Evolutionary conservation across 2,113 vertebrate genomes (phyloP).

Genomic region (Puma concolor): DNA sequence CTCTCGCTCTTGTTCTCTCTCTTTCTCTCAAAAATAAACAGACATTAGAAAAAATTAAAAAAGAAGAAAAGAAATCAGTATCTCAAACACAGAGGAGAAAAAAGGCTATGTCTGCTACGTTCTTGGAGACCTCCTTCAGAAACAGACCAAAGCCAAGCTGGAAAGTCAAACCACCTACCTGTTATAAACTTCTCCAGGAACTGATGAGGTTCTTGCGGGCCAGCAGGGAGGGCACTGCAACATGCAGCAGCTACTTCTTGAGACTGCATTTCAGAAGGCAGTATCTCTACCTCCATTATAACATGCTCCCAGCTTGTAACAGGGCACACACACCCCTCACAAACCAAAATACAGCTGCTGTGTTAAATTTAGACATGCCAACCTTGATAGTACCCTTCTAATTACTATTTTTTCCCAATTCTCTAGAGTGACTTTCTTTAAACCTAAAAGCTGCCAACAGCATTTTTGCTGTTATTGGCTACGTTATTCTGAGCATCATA

Average conservation of each 20-base stretch:
- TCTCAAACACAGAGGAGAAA: neutral
- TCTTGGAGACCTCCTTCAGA: neutral
- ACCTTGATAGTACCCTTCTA: conserved; percentile 49
- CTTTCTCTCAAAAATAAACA: too few relatives aligned
- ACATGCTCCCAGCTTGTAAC: neutral
- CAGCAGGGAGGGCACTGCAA: neutral
- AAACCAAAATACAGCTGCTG: conserved; percentile 59
- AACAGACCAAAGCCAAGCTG: neutral
- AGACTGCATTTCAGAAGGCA: neutral
- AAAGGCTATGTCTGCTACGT: neutral
- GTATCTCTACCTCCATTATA: neutral
- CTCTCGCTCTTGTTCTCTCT: too few relatives aligned
- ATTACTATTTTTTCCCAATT: conserved; percentile 50
- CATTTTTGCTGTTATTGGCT: neutral
- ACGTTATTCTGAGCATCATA: conserved; percentile 56
- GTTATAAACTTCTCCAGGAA: neutral
- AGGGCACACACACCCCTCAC: neutral
- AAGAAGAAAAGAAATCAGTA: neutral
- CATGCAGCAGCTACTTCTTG: neutral
- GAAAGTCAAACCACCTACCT: neutral
- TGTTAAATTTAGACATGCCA: conserved; percentile 50
- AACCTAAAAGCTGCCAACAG: conserved; percentile 32
- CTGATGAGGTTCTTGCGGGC: neutral
- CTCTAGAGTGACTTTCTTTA: neutral
- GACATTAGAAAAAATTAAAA: too few relatives aligned